Evolutionary conservation across 2,797 vertebrate genomes (phyloP).

Genomic region (Chanos chanos): DNA sequence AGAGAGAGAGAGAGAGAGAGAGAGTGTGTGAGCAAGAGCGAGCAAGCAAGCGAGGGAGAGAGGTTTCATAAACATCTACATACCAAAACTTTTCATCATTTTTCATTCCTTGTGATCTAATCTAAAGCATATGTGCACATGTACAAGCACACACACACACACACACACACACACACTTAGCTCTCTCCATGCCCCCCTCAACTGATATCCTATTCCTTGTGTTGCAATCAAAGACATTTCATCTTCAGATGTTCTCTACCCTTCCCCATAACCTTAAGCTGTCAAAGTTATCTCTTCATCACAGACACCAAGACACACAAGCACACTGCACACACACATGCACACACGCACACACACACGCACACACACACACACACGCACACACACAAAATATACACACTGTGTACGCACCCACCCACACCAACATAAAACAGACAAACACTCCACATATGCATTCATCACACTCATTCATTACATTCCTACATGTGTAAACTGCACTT

Average conservation of each 20-base stretch:
- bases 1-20: slow-evolving; percentile 6
- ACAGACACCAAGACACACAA: slow-evolving; percentile 42
- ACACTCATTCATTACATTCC: neutral
- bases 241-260: slow-evolving; percentile 67
- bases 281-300: slow-evolving; percentile 65
- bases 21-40: slow-evolving; percentile 7
- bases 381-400: neutral
- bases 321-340: slow-evolving; percentile 12
- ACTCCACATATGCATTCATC: neutral
- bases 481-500: neutral
- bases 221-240: slow-evolving; percentile 62
- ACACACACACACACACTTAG: slow-evolving; percentile 39
- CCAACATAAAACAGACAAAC: neutral
- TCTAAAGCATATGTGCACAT: neutral
- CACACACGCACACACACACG: neutral
- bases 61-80: neutral
- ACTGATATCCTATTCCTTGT: slow-evolving; percentile 45
- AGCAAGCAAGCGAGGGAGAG: neutral
- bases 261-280: slow-evolving; percentile 72
- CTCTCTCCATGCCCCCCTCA: no score
- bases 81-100: neutral
- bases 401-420: slow-evolving; percentile 1
- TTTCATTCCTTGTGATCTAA: neutral
- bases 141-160: slow-evolving; percentile 9
- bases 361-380: neutral